Evolutionary conservation across 2,888 invertebrate genomes (phyloP), one percentile per base, ranked within the genome.

Genomic region (Nomada flava): DNA sequence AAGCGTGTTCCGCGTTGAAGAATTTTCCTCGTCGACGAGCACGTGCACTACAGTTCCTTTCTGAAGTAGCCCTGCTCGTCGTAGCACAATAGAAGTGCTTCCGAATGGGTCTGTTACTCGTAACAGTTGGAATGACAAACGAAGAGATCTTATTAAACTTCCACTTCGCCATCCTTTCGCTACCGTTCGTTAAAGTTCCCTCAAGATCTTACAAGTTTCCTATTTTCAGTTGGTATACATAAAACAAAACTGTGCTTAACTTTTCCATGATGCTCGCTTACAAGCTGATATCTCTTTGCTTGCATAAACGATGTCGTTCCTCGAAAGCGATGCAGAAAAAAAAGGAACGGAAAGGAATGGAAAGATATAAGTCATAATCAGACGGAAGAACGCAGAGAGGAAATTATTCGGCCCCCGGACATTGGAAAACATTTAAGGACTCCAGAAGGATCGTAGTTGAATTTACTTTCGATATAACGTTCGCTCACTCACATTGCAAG

Each of bases 401-500:
- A 26, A 63, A 63, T 11, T 5, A 57, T 68, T 44, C 36, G 47
- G 1, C 23, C 13, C 7, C 26, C 26, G 36, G 23, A 57, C 52
- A 79, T 72, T 36, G 79, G 69, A 52, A 79, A 79, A 65, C 42
- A 53, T 82, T 67, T 72, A 70, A 76, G 42, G 65, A 29, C 44
- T n/a, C 29, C 60, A 5, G 36, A 65, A 55, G 13, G 44, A 29
- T 47, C 23, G 29, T 36, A 52, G 65, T 83, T 52, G 83, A 79
- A 81, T 76, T 74, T 47, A 57, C 20, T 67, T 53, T 64, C 18
- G 29, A 76, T 57, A 67, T 59, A 75, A 62, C 26, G 26, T 42
- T 73, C 23, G 55, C 36, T 65, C 64, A 93, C 92, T 95, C 94
- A 90, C 96, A 93, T 84, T 92, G 92, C 93, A 96, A 47, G 88